phyloP scores from a whole-genome alignment of 2,888 invertebrate species.

The Ormia ochracea region DNA sequence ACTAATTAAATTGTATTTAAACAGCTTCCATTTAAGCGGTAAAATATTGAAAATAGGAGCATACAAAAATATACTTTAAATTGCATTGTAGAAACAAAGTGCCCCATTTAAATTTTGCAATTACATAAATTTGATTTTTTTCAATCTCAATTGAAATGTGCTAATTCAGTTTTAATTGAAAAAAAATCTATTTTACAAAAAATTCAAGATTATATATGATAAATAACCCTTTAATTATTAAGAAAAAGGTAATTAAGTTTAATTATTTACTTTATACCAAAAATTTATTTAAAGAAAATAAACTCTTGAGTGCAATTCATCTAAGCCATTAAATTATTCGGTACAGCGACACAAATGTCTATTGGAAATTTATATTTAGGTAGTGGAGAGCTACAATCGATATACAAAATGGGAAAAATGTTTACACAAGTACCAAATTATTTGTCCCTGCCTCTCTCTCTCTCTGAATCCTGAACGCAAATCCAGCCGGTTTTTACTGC shows the following conservation, averaged over 20 bases:
- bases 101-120: not conserved
- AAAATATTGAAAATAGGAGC: not conserved
- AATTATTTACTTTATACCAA: conserved; percentile 40
- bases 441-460: too few species aligned
- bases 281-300: conserved; percentile 25
- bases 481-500: too few species aligned
- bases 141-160: not conserved
- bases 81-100: not conserved
- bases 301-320: not conserved
- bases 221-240: not conserved
- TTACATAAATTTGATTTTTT: not conserved
- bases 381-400: not conserved
- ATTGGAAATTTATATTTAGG: conserved; percentile 12
- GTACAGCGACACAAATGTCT: not conserved
- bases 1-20: too few species aligned
- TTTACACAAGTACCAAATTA: too few species aligned
- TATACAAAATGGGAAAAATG: too few species aligned
- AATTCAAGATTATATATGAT: not conserved
- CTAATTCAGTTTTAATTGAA: not conserved
- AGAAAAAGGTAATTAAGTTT: not conserved
- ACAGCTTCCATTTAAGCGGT: not conserved
- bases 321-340: not conserved
- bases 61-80: not conserved
- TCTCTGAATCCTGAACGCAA: too few species aligned
- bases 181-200: not conserved